Percentiles rank a stretch among this genome's conserved stretches.
Conservation (phyloP, 2,797 vertebrate genomes). For the Sebastes iracundus region DNA sequence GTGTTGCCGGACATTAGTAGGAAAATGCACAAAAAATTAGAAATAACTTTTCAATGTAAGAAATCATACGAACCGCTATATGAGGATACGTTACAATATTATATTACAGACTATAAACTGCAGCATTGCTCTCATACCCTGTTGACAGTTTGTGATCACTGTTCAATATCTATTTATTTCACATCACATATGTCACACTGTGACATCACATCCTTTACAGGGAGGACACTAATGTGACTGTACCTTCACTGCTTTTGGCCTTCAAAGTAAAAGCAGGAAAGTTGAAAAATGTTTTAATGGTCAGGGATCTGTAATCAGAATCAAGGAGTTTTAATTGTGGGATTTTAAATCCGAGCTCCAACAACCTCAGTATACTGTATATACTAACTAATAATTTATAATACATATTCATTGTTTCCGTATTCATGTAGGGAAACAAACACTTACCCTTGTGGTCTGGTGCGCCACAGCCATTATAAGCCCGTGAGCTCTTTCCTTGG, state of each 20-base stretch:
- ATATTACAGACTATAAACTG: too few relatives aligned
- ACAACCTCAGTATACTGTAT: not conserved
- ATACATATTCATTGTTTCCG: not conserved
- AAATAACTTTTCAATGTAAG: too few relatives aligned
- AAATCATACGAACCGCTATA: too few relatives aligned
- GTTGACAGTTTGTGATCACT: not conserved
- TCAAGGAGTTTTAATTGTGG: not conserved
- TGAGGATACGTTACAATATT: too few relatives aligned
- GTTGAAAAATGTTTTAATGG: not conserved
- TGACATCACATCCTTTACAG: not conserved
- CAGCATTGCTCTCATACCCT: not conserved
- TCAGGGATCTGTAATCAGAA: not conserved
- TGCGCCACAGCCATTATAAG: slow-evolving; percentile 19
- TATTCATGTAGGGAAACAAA: not conserved
- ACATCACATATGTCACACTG: not conserved
- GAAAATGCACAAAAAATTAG: too few relatives aligned
- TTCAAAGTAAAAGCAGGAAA: not conserved
- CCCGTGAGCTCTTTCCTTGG: slow-evolving; percentile 38
- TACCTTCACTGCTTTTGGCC: not conserved
- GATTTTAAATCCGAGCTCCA: not conserved
- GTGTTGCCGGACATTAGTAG: too few relatives aligned
- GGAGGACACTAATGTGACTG: not conserved
- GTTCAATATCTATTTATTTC: not conserved
- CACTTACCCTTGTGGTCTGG: not conserved
- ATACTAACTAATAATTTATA: not conserved